These are phyloP conservation scores for Anadara kagoshimensis DNA, from an alignment of 1,140 invertebrate species.

Conservation along the genomic window DNA sequence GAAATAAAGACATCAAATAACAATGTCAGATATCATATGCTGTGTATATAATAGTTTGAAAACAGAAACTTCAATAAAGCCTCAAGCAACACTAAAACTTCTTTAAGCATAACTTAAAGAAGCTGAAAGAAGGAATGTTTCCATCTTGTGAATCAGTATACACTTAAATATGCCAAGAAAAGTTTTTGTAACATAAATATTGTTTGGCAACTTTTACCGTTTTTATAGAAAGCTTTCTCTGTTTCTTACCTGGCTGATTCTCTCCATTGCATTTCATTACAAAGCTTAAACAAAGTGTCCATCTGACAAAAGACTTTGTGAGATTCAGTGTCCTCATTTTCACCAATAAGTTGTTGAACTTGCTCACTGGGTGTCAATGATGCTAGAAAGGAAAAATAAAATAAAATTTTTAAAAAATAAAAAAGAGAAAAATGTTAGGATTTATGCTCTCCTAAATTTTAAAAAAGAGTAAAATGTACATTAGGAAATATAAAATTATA, in stretches of 20 bases:
- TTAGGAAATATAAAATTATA: not conserved
- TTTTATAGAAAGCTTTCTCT: no score
- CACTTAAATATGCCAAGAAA: no score
- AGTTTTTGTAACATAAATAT: no score
- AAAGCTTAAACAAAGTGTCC: conserved; percentile 85
- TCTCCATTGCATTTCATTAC: conserved; percentile 86
- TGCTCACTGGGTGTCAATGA: conserved; percentile 65
- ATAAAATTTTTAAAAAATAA: not conserved
- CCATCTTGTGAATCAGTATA: no score
- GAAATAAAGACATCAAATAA: no score
- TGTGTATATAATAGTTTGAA: no score
- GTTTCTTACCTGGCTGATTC: conserved; percentile 88
- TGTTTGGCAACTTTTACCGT: no score
- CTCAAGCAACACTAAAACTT: no score
- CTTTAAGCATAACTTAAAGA: no score
- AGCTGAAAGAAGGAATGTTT: no score
- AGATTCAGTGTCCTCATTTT: conserved; percentile 82
- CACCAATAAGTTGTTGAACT: conserved; percentile 92
- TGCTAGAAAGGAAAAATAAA: conserved; percentile 36
- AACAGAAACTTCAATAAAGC: no score
- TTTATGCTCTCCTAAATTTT: not conserved
- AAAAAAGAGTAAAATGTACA: not conserved
- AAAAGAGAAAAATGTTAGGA: not conserved
- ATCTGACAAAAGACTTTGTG: conserved; percentile 89
- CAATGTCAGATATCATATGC: no score